Evolutionary conservation across 2,888 invertebrate genomes (phyloP).

Genomic region (Zygaena filipendulae): DNA sequence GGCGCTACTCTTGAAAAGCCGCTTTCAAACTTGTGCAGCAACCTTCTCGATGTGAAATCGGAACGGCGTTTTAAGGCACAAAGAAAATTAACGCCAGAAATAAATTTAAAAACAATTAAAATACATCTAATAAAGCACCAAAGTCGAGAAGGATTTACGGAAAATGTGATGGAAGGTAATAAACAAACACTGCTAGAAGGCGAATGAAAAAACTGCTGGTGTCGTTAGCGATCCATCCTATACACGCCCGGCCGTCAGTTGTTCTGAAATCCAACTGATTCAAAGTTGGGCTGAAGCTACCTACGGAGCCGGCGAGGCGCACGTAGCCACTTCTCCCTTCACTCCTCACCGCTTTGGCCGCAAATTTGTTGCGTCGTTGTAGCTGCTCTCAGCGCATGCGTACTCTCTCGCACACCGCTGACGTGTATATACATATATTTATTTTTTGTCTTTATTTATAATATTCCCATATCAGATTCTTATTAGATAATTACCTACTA

Average conservation of each 20-base stretch:
- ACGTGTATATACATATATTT: conserved; percentile 52
- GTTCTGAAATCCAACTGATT: conserved; percentile 66
- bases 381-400: too few species aligned
- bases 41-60: conserved; percentile 67
- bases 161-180: conserved; percentile 58
- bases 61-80: conserved; percentile 48
- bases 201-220: conserved; percentile 72
- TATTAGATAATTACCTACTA: too few species aligned
- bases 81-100: conserved; percentile 46
- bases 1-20: conserved; percentile 62
- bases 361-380: too few species aligned
- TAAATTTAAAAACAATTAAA: conserved; percentile 31
- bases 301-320: conserved; percentile 32
- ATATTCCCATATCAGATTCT: too few species aligned
- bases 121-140: too few species aligned
- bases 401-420: conserved; percentile 47
- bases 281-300: conserved; percentile 27
- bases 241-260: conserved; percentile 67
- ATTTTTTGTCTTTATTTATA: conserved; percentile 40
- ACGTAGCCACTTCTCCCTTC: conserved; percentile 16
- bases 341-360: not conserved
- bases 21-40: conserved; percentile 65
- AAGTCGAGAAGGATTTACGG: conserved; percentile 60
- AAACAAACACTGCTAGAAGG: conserved; percentile 63
- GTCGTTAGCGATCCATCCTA: conserved; percentile 65